Conservation (phyloP, 2,113 vertebrate genomes). For the Prunella fulvescens region DNA sequence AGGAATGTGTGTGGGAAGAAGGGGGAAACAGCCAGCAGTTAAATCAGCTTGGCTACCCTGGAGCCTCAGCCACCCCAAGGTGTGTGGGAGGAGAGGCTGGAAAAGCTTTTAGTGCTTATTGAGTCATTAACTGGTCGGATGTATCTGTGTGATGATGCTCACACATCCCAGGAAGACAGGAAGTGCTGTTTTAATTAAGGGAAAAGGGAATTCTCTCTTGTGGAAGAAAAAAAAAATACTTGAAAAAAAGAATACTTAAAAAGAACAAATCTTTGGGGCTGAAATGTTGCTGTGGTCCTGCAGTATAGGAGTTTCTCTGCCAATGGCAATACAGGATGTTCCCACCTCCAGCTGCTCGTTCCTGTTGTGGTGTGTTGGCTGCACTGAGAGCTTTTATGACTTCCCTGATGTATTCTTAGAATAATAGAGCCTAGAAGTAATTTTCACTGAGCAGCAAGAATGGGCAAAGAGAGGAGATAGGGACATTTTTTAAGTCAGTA, state of each 20-base stretch:
- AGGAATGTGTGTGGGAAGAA: slow-evolving; percentile 17
- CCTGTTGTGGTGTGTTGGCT: background rate
- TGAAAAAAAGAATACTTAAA: background rate
- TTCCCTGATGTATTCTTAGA: background rate
- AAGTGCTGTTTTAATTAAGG: background rate
- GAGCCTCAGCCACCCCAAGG: background rate
- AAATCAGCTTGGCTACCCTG: background rate
- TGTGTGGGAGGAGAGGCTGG: background rate
- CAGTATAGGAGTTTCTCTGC: background rate
- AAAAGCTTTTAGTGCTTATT: background rate
- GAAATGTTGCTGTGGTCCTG: background rate
- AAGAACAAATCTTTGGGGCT: background rate
- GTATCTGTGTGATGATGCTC: background rate
- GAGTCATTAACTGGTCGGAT: background rate
- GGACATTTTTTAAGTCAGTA: background rate
- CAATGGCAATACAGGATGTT: background rate
- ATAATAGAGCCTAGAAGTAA: background rate
- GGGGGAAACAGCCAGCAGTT: background rate
- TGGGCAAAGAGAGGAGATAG: background rate
- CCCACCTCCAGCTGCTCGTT: background rate
- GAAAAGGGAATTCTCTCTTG: background rate
- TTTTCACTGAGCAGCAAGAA: background rate
- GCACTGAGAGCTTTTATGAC: background rate
- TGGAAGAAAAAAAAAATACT: background rate
- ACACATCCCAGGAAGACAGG: background rate